These are phyloP conservation scores for Scaptodrosophila latifasciaeformis DNA, from an alignment of 2,888 invertebrate species.

Conservation along the genomic window DNA sequence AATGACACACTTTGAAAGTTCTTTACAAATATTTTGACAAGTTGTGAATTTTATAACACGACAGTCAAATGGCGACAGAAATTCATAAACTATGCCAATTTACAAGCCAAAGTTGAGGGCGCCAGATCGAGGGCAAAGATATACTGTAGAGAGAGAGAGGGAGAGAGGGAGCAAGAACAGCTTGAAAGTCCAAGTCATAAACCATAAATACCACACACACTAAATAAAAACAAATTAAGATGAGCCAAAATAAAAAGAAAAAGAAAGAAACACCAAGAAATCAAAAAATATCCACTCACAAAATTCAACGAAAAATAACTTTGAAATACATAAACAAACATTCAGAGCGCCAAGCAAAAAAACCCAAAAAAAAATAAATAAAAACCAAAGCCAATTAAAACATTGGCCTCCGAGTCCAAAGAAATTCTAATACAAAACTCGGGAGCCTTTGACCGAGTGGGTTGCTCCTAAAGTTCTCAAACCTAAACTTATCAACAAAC, in stretches of 20 bases:
- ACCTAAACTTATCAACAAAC: not conserved
- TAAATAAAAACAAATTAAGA: slow-evolving; percentile 28
- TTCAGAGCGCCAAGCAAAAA: slow-evolving; percentile 29
- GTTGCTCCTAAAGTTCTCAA: slow-evolving; percentile 13
- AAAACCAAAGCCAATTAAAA: too few species aligned
- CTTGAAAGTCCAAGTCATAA: too few species aligned
- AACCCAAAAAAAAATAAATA: slow-evolving; percentile 11
- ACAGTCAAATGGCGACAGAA: too few species aligned
- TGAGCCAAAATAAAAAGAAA: slow-evolving; percentile 4
- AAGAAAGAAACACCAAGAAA: slow-evolving; percentile 1
- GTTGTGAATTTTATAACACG: slow-evolving; percentile 64
- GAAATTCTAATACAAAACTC: not conserved
- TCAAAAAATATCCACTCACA: slow-evolving; percentile 25
- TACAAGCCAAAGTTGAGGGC: too few species aligned
- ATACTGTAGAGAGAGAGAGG: too few species aligned
- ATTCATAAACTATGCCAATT: too few species aligned
- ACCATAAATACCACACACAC: slow-evolving; percentile 53
- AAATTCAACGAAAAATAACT: slow-evolving; percentile 48
- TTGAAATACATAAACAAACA: slow-evolving; percentile 57
- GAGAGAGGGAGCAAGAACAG: too few species aligned
- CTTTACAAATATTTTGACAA: slow-evolving; percentile 67
- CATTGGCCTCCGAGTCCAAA: slow-evolving; percentile 27
- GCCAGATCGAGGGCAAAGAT: too few species aligned
- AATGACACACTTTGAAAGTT: slow-evolving; percentile 21
- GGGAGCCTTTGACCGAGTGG: not conserved